These are phyloP conservation scores for Oedothorax gibbosus DNA, from an alignment of 1,140 invertebrate genomes.

Conservation along the genomic window DNA sequence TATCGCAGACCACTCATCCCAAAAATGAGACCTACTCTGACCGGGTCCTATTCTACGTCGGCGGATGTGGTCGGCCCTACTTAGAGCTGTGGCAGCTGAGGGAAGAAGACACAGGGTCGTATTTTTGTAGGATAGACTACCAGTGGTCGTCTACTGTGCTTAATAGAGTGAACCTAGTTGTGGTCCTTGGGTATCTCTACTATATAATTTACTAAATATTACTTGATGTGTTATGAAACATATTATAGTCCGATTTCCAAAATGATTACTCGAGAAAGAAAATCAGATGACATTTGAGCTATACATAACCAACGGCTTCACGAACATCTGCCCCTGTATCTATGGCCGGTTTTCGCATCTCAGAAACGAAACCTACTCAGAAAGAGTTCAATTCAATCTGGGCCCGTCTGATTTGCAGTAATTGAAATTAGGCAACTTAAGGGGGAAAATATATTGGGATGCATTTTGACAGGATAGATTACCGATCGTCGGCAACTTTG, in stretches of 20 bases:
- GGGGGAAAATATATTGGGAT: constrained; percentile 61
- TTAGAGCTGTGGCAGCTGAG: constrained; percentile 17
- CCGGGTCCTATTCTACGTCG: constrained; percentile 26
- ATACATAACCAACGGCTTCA: constrained; percentile 73
- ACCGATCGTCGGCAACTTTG: constrained; percentile 81
- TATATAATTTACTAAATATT: no score
- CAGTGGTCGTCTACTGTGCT: constrained; percentile 83
- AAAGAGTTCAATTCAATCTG: constrained; percentile 45
- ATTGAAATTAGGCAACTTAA: constrained; percentile 14
- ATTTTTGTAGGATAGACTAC: constrained; percentile 77
- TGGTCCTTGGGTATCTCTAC: constrained; percentile 80
- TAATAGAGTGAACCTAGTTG: constrained; percentile 80
- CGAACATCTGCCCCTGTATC: constrained; percentile 61
- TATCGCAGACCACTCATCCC: constrained; percentile 53
- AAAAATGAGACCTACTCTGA: constrained; percentile 45
- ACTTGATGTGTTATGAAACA: no score
- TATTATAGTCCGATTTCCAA: no score
- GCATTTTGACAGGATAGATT: constrained; percentile 75
- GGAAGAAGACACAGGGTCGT: constrained; percentile 62
- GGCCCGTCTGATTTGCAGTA: constrained; percentile 8
- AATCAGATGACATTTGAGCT: no score
- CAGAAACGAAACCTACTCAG: constrained; percentile 52
- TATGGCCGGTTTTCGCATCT: constrained; percentile 8
- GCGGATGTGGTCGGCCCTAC: constrained; percentile 9
- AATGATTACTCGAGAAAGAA: no score